Evolutionary conservation across 2,113 vertebrate species (phyloP).

Genomic region (Nerophis lumbriciformis): DNA sequence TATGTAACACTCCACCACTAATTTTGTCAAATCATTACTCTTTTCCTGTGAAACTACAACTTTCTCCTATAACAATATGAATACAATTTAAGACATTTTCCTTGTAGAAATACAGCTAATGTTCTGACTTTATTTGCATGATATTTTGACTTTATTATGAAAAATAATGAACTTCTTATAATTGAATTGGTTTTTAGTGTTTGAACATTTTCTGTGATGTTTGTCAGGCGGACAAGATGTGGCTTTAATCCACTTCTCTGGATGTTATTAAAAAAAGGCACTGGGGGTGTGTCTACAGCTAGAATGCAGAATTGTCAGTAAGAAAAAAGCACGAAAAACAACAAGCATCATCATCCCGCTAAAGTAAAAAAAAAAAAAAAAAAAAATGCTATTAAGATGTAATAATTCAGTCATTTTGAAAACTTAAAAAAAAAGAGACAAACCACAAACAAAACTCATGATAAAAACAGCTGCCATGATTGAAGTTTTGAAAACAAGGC

Average conservation of each 20-base stretch:
- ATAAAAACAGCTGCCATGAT: conserved; percentile 75
- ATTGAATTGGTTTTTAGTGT: conserved; percentile 10
- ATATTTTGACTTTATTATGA: too few relatives aligned
- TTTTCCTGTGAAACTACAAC: too few relatives aligned
- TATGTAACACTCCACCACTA: too few relatives aligned
- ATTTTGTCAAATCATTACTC: too few relatives aligned
- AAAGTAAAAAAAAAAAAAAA: neutral
- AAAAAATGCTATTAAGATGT: conserved; percentile 52
- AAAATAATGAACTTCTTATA: too few relatives aligned
- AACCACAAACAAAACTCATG: conserved; percentile 32
- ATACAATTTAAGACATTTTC: too few relatives aligned
- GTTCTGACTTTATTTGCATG: too few relatives aligned
- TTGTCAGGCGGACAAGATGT: conserved; percentile 22
- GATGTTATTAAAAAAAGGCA: conserved; percentile 7
- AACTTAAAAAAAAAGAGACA: conserved; percentile 29
- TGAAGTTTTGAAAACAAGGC: conserved; percentile 70
- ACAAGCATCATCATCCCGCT: conserved; percentile 8
- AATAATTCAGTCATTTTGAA: conserved; percentile 50
- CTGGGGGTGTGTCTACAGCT: conserved; percentile 11
- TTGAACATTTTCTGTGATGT: conserved; percentile 35
- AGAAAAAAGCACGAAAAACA: conserved; percentile 18
- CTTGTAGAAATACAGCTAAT: too few relatives aligned
- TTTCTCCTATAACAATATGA: too few relatives aligned
- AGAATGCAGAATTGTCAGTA: conserved; percentile 19
- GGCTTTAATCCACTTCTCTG: conserved; percentile 44